Base-by-base conservation (phyloP, 2,888 invertebrate species). In the Cabera pusaria region DNA sequence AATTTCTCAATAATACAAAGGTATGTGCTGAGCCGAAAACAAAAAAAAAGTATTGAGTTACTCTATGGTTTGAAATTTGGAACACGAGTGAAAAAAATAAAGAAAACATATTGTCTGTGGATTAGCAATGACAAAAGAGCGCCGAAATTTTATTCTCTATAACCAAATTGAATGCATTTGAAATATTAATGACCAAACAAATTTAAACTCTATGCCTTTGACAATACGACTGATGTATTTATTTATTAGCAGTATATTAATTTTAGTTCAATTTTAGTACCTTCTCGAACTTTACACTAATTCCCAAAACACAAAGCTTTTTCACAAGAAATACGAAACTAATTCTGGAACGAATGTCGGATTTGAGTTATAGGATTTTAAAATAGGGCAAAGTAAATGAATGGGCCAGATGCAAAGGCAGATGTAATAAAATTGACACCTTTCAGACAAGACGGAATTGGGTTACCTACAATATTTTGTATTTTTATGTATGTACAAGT, bases 101-200 rank as follows among this genome's bases (percentile, higher is more conserved):
- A 64, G 60, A 62, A 57, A 58, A 41, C 14, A 37, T 12, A 63
- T 69, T 65, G 54, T 58, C 59, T 49, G 20, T 51, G 64, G 69
- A 71, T 69, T 71, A 69, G 54, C 54, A 48, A 32, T 48, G 44
- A 66, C 64, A 67, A 68, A 51, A 48, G 60, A 57, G 44, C 46
- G 48, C 21, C 49, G 38, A 37, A 44, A 49, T 39, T 48, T 41
- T 51, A 34, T 27, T 40, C 44, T 20, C 26, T 14, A 24, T 23
- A 12, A 16, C 16, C 7, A 17, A 21, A 2, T 10, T 4, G 6
- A 4, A 8, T 8, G n/a, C 9, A n/a, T 4, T 16, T 6, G 2
- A 2, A 17, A 16, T 21, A 20, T 9, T n/a, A 7, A 2, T n/a
- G n/a, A 5, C 5, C 2, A 9, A 8, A 5, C 8, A 1, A 40